Evolutionary conservation across 1,140 invertebrate species (phyloP).

Genomic region (Littorina saxatilis): DNA sequence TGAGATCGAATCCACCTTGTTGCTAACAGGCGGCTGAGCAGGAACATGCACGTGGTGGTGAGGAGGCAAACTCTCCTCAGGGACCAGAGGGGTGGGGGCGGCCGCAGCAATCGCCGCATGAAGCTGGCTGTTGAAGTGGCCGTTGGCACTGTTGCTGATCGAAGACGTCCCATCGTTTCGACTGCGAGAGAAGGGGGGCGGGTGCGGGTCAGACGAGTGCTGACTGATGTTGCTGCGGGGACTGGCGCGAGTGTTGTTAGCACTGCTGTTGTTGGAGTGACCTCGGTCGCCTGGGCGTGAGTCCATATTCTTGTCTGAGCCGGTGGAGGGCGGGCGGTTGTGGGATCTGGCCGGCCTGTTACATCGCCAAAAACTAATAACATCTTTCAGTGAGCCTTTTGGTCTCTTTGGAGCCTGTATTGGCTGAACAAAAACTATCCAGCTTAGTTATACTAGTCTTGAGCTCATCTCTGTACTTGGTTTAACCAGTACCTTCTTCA

Average conservation of each 20-base stretch:
- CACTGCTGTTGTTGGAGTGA: conserved; percentile 45
- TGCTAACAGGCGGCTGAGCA: not conserved
- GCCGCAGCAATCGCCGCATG: not conserved
- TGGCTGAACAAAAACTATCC: too few species aligned
- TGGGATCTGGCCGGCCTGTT: conserved; percentile 30
- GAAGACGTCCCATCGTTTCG: conserved; percentile 28
- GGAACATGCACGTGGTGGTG: too few species aligned
- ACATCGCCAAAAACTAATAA: not conserved
- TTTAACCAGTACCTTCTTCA: too few species aligned
- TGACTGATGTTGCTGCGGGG: conserved; percentile 33
- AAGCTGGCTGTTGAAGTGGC: not conserved
- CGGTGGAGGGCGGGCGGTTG: conserved; percentile 32
- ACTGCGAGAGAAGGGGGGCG: conserved; percentile 3
- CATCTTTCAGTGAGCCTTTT: too few species aligned
- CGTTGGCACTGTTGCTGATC: not conserved
- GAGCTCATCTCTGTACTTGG: too few species aligned
- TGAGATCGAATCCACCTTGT: conserved; percentile 23
- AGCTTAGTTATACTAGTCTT: too few species aligned
- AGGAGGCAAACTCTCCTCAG: conserved; percentile 16
- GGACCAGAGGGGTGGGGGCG: conserved; percentile 23
- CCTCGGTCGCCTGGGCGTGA: conserved; percentile 47
- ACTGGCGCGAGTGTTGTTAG: conserved; percentile 36
- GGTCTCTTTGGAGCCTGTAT: too few species aligned
- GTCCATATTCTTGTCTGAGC: conserved; percentile 40
- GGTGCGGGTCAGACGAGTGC: not conserved